A percentile compares a stretch with the other conserved stretches of the same genome.
Conservation (phyloP, 2,797 vertebrate species). For the Gymnothorax javanicus region DNA sequence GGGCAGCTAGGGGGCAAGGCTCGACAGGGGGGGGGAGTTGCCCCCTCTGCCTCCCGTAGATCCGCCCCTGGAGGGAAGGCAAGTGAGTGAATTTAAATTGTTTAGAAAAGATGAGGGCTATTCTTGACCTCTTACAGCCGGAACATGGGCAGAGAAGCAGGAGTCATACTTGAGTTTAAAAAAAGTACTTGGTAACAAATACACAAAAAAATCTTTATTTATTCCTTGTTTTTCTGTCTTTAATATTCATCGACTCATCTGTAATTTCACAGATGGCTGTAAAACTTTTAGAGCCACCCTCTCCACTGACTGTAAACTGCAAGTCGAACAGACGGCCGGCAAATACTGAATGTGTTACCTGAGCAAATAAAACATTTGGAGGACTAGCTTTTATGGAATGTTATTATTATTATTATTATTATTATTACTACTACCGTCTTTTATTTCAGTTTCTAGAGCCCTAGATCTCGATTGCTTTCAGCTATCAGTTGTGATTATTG, state of each 20-base stretch:
- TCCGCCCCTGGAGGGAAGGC: neutral
- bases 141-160: neutral
- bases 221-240: neutral
- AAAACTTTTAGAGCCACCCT: neutral
- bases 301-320: neutral
- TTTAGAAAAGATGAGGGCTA: neutral
- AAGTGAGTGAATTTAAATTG: neutral
- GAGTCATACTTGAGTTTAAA: neutral
- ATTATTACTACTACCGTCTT: neutral
- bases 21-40: too few species aligned
- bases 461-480: neutral
- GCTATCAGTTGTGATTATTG: neutral
- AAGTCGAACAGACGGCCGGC: slow-evolving; percentile 38
- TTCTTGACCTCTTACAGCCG: neutral
- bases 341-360: slow-evolving; percentile 48
- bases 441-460: too few species aligned
- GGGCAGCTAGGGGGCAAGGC: too few species aligned
- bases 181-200: neutral
- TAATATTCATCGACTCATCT: neutral
- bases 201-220: neutral
- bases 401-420: too few species aligned
- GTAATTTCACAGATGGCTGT: neutral
- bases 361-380: slow-evolving; percentile 16
- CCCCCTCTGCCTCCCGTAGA: too few species aligned
- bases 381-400: too few species aligned